Evolutionary conservation across 2,797 vertebrate genomes (phyloP), one percentile per base, ranked within the genome.

Genomic region (Lepidocolaptes lacrymiger): DNA sequence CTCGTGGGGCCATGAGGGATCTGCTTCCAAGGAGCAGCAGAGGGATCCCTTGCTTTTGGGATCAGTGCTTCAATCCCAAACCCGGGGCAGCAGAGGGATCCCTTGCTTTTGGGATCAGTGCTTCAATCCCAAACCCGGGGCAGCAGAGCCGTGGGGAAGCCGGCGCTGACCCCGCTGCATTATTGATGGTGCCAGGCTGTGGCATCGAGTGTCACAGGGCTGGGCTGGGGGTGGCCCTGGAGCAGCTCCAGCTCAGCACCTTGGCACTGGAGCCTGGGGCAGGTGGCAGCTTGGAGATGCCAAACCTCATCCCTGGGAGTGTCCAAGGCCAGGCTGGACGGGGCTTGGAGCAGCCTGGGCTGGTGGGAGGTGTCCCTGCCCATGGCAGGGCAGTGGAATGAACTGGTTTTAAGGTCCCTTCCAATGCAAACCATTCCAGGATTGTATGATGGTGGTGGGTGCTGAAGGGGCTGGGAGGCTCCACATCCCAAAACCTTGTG

Each of bases 141-240:
- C 59, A 10, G 37, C 37, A 37, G 37, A 37, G 37, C 92, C 4
- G 30, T 0, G 37, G 80, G 85, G 67, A 27, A 77, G 59, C 81
- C 2, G 3, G 22, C 2, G 3, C 82, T 94, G 95, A 89, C 85
- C 88, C 91, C 0, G 18, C 85, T 95, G 88, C 89, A 95, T 96
- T 96, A 95, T 94, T 97, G 94, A 95, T 95, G 1, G 68, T 32
- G 2, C 49, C 1, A 27, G 76, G 82, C 89, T 74, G 2, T 1
- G 34, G 96, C 95, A 74, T 96, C 92, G 39, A 52, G 92, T 96
- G 92, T 95, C 95, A 0, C 2, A 4, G 48, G 41, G 64, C 71
- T 28, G 62, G 34, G 62, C 56, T 23, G 44, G 5, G 2, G 52
- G 2, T 44, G 89, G 66, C 69, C 20, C 63, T 28, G 91, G 27